A percentile compares a stretch with the other conserved stretches of the same genome.
Evolutionary conservation across 2,113 vertebrate species (phyloP).

Genomic region (Notarius lentiginosus): DNA sequence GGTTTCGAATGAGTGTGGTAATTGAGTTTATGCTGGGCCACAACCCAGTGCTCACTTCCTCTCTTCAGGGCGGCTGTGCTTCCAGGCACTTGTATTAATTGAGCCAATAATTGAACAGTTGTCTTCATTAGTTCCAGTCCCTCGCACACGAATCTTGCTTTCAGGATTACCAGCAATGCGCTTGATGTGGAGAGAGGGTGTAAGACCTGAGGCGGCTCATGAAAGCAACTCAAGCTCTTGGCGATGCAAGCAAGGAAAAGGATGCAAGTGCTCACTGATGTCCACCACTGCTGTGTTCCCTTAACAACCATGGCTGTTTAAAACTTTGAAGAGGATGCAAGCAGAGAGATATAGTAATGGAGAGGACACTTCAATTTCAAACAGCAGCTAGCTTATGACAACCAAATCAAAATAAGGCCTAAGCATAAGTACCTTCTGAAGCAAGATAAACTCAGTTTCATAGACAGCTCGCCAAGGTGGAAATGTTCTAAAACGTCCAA

Average conservation of each 20-base stretch:
- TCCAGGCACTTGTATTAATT: slow-evolving; percentile 74
- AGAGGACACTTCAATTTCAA: neutral
- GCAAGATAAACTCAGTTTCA: neutral
- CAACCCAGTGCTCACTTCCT: slow-evolving; percentile 58
- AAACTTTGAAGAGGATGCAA: slow-evolving; percentile 46
- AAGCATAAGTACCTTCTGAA: slow-evolving; percentile 1
- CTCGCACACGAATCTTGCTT: slow-evolving; percentile 64
- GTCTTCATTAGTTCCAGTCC: slow-evolving; percentile 79
- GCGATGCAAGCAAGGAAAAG: slow-evolving; percentile 49
- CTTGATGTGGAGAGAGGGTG: slow-evolving; percentile 55
- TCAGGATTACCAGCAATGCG: slow-evolving; percentile 67
- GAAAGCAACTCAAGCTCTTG: slow-evolving; percentile 31
- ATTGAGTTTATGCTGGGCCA: slow-evolving; percentile 64
- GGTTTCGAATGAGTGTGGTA: slow-evolving; percentile 51
- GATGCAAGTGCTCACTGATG: slow-evolving; percentile 49
- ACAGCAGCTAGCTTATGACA: slow-evolving; percentile 4
- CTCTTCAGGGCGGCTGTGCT: slow-evolving; percentile 66
- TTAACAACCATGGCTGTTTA: slow-evolving; percentile 55
- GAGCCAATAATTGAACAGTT: slow-evolving; percentile 80
- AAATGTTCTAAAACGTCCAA: slow-evolving; percentile 11
- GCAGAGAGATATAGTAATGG: neutral
- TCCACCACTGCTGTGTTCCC: slow-evolving; percentile 49
- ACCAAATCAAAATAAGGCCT: neutral
- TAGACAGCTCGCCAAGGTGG: slow-evolving; percentile 28
- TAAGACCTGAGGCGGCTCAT: slow-evolving; percentile 51